Percentiles rank a stretch among this genome's conserved stretches.
These are phyloP conservation scores for Drosophila yooni DNA, from an alignment of 2,888 invertebrate species.

Conservation along the genomic window DNA sequence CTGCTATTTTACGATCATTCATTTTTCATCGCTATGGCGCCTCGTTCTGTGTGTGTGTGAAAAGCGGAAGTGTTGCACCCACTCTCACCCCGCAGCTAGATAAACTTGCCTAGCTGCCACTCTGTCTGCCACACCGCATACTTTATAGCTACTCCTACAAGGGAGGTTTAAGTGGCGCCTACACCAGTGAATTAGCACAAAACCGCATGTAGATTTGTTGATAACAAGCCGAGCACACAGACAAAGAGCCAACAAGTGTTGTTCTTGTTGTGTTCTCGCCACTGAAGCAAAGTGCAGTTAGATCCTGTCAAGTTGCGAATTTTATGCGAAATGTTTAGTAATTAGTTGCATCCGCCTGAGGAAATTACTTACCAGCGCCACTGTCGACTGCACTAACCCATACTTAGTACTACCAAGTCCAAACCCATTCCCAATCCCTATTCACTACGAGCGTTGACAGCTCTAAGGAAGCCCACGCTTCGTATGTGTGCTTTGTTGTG, in stretches of 20 bases:
- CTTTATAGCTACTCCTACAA: slow-evolving; percentile 57
- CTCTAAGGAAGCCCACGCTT: slow-evolving; percentile 48
- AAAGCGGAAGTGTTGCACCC: slow-evolving; percentile 55
- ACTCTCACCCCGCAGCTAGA: background rate
- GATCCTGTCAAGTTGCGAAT: slow-evolving; percentile 76
- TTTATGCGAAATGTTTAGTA: slow-evolving; percentile 80
- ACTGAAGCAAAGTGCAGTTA: slow-evolving; percentile 56
- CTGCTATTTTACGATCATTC: slow-evolving; percentile 69
- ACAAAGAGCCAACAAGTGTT: slow-evolving; percentile 33
- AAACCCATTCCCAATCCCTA: slow-evolving; percentile 19
- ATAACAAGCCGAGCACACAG: slow-evolving; percentile 63
- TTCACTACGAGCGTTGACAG: slow-evolving; percentile 55
- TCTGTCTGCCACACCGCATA: slow-evolving; percentile 50
- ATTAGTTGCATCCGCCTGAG: slow-evolving; percentile 80
- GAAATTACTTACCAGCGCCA: slow-evolving; percentile 71
- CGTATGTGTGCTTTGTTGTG: slow-evolving; percentile 17
- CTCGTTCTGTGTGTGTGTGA: slow-evolving; percentile 29
- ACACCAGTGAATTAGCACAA: slow-evolving; percentile 64
- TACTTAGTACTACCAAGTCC: background rate
- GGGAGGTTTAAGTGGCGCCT: slow-evolving; percentile 26
- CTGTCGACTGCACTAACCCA: slow-evolving; percentile 46
- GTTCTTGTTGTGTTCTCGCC: slow-evolving; percentile 42
- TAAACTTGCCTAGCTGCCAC: slow-evolving; percentile 22
- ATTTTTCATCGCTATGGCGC: slow-evolving; percentile 56
- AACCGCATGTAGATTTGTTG: slow-evolving; percentile 77